phyloP scores from a whole-genome alignment of 1,140 invertebrate species.

The Spodoptera litura region DNA sequence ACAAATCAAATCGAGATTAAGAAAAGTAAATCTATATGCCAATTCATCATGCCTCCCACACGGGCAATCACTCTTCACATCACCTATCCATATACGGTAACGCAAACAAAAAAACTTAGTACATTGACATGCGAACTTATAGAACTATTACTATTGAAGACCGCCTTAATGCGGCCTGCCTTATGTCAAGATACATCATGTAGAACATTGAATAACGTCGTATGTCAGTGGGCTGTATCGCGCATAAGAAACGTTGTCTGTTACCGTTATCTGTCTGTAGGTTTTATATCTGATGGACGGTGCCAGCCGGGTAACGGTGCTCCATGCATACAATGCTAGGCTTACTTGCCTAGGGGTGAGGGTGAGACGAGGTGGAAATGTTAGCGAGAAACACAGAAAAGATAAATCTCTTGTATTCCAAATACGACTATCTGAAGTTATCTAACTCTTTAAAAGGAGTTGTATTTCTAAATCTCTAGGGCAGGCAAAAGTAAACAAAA shows the following conservation, averaged over 20 bases:
- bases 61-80: conserved; percentile 20
- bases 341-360: conserved; percentile 55
- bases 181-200: conserved; percentile 46
- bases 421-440: too few relatives aligned
- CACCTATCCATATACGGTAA: conserved; percentile 20
- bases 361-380: not conserved
- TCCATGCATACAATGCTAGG: conserved; percentile 60
- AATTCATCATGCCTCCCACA: conserved; percentile 35
- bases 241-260: conserved; percentile 66
- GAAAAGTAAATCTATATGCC: conserved; percentile 13
- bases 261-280: conserved; percentile 76
- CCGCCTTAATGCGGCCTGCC: conserved; percentile 41
- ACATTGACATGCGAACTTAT: conserved; percentile 45
- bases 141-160: conserved; percentile 35
- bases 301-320: conserved; percentile 68
- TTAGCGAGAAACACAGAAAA: not conserved
- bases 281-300: conserved; percentile 73
- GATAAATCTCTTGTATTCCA: not conserved
- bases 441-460: too few relatives aligned
- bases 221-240: conserved; percentile 48
- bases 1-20: conserved; percentile 19
- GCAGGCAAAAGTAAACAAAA: not conserved
- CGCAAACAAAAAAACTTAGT: conserved; percentile 27
- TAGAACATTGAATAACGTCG: conserved; percentile 52
- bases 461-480: not conserved